Evolutionary conservation across 2,888 invertebrate genomes (phyloP).

Genomic region (Brachypterus glaber): DNA sequence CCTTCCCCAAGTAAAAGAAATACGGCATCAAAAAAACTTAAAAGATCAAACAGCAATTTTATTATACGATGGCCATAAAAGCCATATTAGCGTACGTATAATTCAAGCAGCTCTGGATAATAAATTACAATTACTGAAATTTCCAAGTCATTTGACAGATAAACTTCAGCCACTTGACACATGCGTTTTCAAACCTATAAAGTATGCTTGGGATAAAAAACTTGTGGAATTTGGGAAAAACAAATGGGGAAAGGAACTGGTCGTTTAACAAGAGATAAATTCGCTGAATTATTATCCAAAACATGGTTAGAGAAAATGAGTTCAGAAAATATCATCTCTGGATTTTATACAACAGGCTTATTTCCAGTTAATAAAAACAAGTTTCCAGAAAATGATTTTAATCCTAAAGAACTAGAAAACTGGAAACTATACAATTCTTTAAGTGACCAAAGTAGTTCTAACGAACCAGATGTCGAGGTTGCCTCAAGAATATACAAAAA

Average conservation of each 20-base stretch:
- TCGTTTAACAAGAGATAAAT: constrained; percentile 13
- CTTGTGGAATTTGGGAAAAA: constrained; percentile 15
- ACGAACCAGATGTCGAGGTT: too few species aligned
- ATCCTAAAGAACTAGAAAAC: too few species aligned
- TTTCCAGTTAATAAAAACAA: constrained; percentile 12
- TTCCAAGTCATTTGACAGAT: constrained; percentile 17
- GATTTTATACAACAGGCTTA: constrained; percentile 13
- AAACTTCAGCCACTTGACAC: constrained; percentile 17
- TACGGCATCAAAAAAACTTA: constrained; percentile 9
- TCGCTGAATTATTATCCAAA: constrained; percentile 14
- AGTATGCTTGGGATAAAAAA: constrained; percentile 14
- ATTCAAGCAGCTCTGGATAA: constrained; percentile 14
- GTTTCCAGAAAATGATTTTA: constrained; percentile 12
- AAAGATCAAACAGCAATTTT: constrained; percentile 14
- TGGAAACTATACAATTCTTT: too few species aligned
- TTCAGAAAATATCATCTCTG: constrained; percentile 12
- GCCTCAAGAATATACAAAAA: too few species aligned
- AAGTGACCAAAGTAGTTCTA: too few species aligned
- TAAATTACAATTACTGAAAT: constrained; percentile 16
- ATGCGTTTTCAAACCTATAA: too few species aligned
- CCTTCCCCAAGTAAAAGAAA: constrained; percentile 11
- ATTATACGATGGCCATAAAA: constrained; percentile 18
- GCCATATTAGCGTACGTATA: constrained; percentile 18
- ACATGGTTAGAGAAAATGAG: constrained; percentile 14
- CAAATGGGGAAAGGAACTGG: constrained; percentile 15